These are phyloP conservation scores for Pristiophorus japonicus DNA, from an alignment of 2,113 vertebrate species.

Conservation along the genomic window DNA sequence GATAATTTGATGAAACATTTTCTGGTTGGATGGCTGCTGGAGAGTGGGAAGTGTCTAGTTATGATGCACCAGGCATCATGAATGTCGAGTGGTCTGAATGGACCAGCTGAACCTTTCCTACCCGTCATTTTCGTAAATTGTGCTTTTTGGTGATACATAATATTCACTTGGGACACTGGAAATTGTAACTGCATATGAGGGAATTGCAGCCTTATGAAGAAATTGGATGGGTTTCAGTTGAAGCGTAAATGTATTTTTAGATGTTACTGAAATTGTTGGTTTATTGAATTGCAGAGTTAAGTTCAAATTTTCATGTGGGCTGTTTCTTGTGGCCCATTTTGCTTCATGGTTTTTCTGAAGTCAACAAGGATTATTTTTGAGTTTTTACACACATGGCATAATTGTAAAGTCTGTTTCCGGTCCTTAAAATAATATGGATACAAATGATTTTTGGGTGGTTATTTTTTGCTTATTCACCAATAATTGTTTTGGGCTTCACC, in stretches of 20 bases:
- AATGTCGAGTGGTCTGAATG: background rate
- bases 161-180: background rate
- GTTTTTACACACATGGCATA: background rate
- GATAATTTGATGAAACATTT: background rate
- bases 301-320: background rate
- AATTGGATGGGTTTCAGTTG: background rate
- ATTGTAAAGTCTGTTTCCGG: background rate
- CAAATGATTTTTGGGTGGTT: background rate
- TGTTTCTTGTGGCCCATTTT: background rate
- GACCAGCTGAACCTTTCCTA: background rate
- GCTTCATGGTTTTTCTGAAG: background rate
- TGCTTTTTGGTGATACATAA: background rate
- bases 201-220: background rate
- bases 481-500: background rate
- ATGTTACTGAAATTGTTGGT: background rate
- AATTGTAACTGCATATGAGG: background rate
- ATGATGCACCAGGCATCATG: background rate
- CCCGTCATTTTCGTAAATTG: background rate
- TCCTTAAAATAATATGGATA: background rate
- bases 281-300: background rate
- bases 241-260: background rate
- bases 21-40: background rate
- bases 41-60: background rate
- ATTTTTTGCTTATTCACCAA: background rate
- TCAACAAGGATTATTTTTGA: too few relatives aligned